These are phyloP conservation scores for Pseudococcus longispinus DNA, from an alignment of 2,888 invertebrate genomes.

Conservation along the genomic window DNA sequence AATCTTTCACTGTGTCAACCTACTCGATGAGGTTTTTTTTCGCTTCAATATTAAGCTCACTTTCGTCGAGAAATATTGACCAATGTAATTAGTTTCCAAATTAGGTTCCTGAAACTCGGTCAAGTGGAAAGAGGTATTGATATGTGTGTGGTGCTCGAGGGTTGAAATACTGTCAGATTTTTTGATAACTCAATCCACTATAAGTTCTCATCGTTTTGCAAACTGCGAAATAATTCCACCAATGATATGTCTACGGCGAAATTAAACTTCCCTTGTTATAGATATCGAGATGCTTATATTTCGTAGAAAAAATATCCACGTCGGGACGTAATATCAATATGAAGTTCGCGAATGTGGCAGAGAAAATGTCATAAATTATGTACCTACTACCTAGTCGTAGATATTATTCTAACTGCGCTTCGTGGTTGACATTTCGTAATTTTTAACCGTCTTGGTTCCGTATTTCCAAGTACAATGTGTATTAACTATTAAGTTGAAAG, in stretches of 20 bases:
- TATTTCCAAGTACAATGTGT: too few species aligned
- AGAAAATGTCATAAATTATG: too few species aligned
- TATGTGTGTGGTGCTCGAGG: background rate
- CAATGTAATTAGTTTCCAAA: background rate
- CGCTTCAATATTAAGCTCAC: background rate
- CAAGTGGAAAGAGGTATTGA: background rate
- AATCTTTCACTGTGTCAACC: background rate
- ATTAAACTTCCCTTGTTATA: background rate
- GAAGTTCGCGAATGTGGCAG: too few species aligned
- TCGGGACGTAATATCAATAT: too few species aligned
- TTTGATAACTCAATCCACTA: background rate
- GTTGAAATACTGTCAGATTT: background rate
- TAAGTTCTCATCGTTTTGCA: background rate
- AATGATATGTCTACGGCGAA: background rate
- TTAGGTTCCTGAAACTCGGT: background rate
- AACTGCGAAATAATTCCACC: background rate
- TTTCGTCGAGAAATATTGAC: background rate
- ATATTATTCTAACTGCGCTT: too few species aligned
- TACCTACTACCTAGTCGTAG: too few species aligned
- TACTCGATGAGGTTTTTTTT: background rate
- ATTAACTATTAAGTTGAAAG: too few species aligned
- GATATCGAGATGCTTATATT: background rate
- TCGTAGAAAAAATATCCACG: background rate
- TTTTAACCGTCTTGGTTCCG: too few species aligned
- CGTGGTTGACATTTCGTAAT: too few species aligned